These are phyloP conservation scores for Sturnira hondurensis DNA, from an alignment of 2,113 vertebrate genomes.

Conservation along the genomic window DNA sequence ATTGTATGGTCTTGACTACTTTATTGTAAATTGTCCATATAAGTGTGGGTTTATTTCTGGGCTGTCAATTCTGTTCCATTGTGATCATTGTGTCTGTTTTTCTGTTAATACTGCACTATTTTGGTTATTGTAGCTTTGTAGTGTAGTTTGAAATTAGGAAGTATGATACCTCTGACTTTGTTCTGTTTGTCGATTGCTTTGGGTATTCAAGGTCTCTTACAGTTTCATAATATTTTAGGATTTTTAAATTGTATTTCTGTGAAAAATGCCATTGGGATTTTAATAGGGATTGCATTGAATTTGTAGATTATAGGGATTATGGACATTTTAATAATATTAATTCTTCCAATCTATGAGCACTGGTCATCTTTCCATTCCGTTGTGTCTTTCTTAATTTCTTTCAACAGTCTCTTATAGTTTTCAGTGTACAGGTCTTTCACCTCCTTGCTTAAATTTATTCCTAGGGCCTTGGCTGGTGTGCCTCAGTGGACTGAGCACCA, in stretches of 20 bases:
- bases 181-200: neutral
- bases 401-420: neutral
- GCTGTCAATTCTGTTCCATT: neutral
- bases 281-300: neutral
- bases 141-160: neutral
- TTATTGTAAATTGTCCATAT: neutral
- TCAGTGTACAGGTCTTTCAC: neutral
- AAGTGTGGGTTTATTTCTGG: neutral
- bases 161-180: neutral
- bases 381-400: neutral
- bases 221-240: neutral
- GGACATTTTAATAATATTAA: neutral
- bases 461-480: neutral
- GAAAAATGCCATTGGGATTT: neutral
- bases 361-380: neutral
- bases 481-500: no score
- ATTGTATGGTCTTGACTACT: neutral
- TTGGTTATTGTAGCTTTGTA: neutral
- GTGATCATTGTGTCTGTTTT: neutral
- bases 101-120: neutral
- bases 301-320: neutral
- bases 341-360: neutral
- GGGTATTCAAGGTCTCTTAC: neutral
- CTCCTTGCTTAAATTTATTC: neutral
- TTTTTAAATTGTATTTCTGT: neutral